Base-by-base conservation (phyloP, 1,140 invertebrate species). In the Scaptomyza montana region DNA sequence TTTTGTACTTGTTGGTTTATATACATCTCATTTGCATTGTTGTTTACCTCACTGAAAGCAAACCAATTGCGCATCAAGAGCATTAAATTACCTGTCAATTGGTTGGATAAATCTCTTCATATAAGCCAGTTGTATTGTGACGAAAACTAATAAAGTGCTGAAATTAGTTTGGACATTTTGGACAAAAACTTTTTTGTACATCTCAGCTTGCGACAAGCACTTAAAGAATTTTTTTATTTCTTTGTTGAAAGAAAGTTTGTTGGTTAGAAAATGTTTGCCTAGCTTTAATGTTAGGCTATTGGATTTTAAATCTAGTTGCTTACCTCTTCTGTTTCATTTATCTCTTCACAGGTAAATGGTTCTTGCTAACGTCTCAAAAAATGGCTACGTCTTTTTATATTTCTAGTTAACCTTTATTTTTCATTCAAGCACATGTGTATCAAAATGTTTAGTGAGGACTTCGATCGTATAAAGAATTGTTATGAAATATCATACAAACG, bases 61-160 rank as follows among this genome's bases (percentile, higher is more conserved):
- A n/a, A 50, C 13, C 21, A 50, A 50, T 49, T 33, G 16, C 9
- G 6, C 8, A 47, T 45, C n/a, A 49, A 49, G 43, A 46, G 50
- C 55, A 56, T 45, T 74, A 54, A 57, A 62, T 71, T 51, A 45
- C 45, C 21, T 65, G 19, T 16, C n/a, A 45, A 57, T 33, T 53
- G 3, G 30, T 8, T 45, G 36, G 13, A 5, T 28, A 10, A 41
- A 51, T 8, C 46, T 41, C 13, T 33, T 2, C n/a, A 33, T 13
- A 9, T 5, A 1, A 36, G 33, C 21, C 12, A 19, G 12, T 13
- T 51, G 6, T 8, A 43, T 43, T 43, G 12, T 41, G 12, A 5
- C 12, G 3, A 12, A 12, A 41, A 41, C 10, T 41, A 41, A 41
- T 41, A 41, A 41, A 12, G 39, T 43, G 39, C 39, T 43, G 3